Base-by-base conservation (phyloP, 2,888 invertebrate species). In the Himalopsyche anomala region DNA sequence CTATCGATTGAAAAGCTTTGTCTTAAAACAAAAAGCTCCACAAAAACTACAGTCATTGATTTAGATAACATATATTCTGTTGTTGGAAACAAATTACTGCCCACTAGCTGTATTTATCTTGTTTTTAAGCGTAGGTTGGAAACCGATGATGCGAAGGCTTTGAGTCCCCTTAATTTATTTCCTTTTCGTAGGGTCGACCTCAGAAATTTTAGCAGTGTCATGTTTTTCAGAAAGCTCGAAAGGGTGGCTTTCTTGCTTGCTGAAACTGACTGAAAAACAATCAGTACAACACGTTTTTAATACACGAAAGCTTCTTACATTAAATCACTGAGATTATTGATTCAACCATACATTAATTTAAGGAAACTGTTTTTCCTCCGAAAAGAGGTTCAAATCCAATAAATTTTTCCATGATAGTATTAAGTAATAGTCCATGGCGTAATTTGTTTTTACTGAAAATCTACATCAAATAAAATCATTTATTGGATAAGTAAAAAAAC, bases 91-190 rank as follows among this genome's bases (percentile, higher is more conserved):
- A 62, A 62, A 62, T 62, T 28, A 62, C 62, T 28, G 62, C n/a
- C 62, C n/a, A 28, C 28, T 62, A 3, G 19, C n/a, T 8, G 11
- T 62, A 62, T 62, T 62, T 62, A 62, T 62, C 62, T 62, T 62
- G 56, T 56, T 62, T 62, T 19, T 62, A 62, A 62, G 62, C 62
- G 6, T 62, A 62, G 62, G 62, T 62, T 62, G 62, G 19, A 62
- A 62, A 62, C 62, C 62, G 62, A 62, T 62, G 62, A 62, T 62
- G 19, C 62, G 62, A 9, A 62, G 15, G 19, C 62, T 19, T n/a
- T 5, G 62, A 62, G 62, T 62, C 62, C 19, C 51, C 62, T 62
- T 62, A 62, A 62, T 62, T 62, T 62, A 62, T 62, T 19, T 62
- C 62, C 62, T 28, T 19, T 28, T 19, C 62, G 62, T 19, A 62